A percentile compares a stretch with the other conserved stretches of the same genome.
These are phyloP conservation scores for Hoplodrina ambigua DNA, from an alignment of 2,888 invertebrate species.

Conservation along the genomic window DNA sequence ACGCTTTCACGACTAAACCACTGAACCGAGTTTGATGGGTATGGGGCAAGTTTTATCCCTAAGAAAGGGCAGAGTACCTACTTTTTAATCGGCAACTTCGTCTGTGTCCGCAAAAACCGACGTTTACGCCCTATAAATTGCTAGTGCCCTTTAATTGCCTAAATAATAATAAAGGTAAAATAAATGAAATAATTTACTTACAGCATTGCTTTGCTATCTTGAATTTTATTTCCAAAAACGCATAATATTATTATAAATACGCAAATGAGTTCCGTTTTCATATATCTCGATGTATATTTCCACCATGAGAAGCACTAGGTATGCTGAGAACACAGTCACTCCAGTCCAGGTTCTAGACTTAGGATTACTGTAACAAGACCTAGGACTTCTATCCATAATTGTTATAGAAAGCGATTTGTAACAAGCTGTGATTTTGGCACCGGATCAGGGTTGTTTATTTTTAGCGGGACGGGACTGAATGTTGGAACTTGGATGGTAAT, in stretches of 20 bases:
- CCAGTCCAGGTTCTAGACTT: slow-evolving; percentile 80
- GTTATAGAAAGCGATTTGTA: neutral
- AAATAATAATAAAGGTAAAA: too few species aligned
- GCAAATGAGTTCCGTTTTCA: slow-evolving; percentile 79
- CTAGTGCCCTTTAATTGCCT: too few species aligned
- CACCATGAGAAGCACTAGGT: slow-evolving; percentile 80
- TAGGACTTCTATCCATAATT: slow-evolving; percentile 72
- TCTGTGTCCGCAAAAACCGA: too few species aligned
- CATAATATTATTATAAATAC: slow-evolving; percentile 74
- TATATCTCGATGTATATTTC: slow-evolving; percentile 83
- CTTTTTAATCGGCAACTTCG: too few species aligned
- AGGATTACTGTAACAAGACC: slow-evolving; percentile 77
- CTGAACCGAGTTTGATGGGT: too few species aligned
- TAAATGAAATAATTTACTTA: neutral
- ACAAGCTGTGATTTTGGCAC: slow-evolving; percentile 38
- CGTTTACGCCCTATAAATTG: too few species aligned
- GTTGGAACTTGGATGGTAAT: neutral
- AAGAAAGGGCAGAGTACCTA: too few species aligned
- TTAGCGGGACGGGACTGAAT: slow-evolving; percentile 11
- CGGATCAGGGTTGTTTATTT: slow-evolving; percentile 40
- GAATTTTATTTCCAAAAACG: slow-evolving; percentile 48
- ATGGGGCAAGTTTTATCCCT: too few species aligned
- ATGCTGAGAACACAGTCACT: slow-evolving; percentile 83
- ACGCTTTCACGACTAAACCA: too few species aligned
- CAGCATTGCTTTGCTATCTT: neutral